Base-by-base conservation (phyloP, 2,888 invertebrate species). In the Cantharis nigra region DNA sequence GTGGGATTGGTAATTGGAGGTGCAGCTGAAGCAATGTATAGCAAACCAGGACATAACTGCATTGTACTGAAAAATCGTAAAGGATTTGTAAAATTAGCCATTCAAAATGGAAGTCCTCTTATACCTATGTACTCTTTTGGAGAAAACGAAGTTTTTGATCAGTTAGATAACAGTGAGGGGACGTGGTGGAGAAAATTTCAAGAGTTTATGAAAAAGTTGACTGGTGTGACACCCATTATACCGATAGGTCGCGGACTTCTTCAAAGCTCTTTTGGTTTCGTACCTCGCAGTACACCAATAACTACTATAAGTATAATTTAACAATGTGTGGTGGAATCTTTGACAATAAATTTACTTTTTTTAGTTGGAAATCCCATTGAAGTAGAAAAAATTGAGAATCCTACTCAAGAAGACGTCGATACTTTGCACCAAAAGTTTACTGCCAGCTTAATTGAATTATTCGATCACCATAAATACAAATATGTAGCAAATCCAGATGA, bases 81-180 rank as follows among this genome's bases (percentile, higher is more conserved):
- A 85, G 97, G 88, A 7, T 88, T 88, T 73, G 82, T 87, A 3
- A 84, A 82, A 71, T 67, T 88, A 63, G 88, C 87, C 0, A 72
- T 88, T 67, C 83, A 80, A 77, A 85, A 79, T 87, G 97, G 97
- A 9, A 91, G 95, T 0, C 91, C 95, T 0, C 88, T 98, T 74
- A 97, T 98, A 0, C 98, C 98, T 0, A 94, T 96, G 0, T 93
- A 97, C 85, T 94, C 96, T 0, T 98, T 98, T 87, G 97, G 97
- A 0, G 98, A 98, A 88, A 94, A 94, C 0, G 96, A 97, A 83
- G 88, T 97, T 9, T 97, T 93, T 87, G 92, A 93, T 80, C 97
- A 97, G 81, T 87, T 95, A 0, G 87, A 90, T 13, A 94, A 94
- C 87, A 93, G 95, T 0, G 91, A 93, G 72, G 93, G 95, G 33